Evolutionary conservation across 37 sponge, comb jelly and placozoan genomes (phyloP).

Genomic region (Amphimedon queenslandica): DNA sequence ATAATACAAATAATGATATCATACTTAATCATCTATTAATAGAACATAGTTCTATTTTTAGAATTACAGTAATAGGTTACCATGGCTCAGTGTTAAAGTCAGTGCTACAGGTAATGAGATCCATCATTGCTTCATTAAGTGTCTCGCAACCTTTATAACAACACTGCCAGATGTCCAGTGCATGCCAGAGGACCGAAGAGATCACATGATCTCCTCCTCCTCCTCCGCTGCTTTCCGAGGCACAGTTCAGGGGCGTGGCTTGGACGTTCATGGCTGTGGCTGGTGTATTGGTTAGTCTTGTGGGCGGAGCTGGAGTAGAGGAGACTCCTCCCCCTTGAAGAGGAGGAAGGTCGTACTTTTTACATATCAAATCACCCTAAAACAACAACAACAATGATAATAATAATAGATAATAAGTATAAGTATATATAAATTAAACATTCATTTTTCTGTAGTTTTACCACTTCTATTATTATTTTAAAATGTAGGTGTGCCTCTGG

Average conservation of each 20-base stretch:
- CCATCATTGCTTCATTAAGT: conserved; percentile 35
- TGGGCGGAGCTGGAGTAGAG: too few species aligned
- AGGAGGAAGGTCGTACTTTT: too few species aligned
- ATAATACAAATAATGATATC: too few species aligned
- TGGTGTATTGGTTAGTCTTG: too few species aligned
- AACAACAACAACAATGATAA: too few species aligned
- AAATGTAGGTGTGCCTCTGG: conserved; percentile 69
- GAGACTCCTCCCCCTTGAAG: too few species aligned
- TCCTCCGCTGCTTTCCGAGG: not conserved
- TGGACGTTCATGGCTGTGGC: too few species aligned
- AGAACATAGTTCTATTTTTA: conserved; percentile 1
- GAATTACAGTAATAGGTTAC: conserved; percentile 8
- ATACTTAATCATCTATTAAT: too few species aligned
- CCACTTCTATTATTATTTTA: conserved; percentile 61
- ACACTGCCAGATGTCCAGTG: conserved; percentile 71
- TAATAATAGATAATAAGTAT: not conserved
- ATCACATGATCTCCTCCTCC: not conserved
- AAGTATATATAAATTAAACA: not conserved
- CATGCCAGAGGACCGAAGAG: conserved; percentile 59
- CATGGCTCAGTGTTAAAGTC: conserved; percentile 32
- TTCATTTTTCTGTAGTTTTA: too few species aligned
- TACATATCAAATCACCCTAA: too few species aligned
- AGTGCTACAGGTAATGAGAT: conserved; percentile 34
- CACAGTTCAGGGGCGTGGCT: too few species aligned
- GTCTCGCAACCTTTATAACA: not conserved